Evolutionary conservation across 2,888 invertebrate species (phyloP).

Genomic region (Stictocephala bisonia): DNA sequence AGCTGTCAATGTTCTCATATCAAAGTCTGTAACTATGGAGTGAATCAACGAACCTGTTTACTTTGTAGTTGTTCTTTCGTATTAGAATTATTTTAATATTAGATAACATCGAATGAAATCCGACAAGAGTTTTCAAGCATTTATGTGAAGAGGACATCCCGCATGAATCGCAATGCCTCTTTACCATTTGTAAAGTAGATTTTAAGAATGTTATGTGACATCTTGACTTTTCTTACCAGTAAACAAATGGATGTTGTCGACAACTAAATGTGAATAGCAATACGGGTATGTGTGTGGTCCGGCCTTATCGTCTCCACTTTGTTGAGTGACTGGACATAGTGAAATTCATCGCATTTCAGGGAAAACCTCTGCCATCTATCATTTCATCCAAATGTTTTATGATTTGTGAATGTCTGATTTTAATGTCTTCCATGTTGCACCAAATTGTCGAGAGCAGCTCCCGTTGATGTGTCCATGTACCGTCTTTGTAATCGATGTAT

Average conservation of each 20-base stretch:
- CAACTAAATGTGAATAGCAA: slow-evolving; percentile 43
- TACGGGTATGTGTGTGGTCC: slow-evolving; percentile 29
- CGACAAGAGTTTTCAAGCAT: slow-evolving; percentile 13
- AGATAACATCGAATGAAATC: slow-evolving; percentile 1
- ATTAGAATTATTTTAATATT: slow-evolving; percentile 22
- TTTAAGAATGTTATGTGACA: slow-evolving; percentile 16
- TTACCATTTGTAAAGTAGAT: slow-evolving; percentile 28
- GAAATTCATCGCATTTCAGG: slow-evolving; percentile 1
- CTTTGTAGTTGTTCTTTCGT: slow-evolving; percentile 8
- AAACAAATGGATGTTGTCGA: slow-evolving; percentile 44
- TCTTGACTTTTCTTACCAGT: slow-evolving; percentile 30
- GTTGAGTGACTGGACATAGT: slow-evolving; percentile 24
- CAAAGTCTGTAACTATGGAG: neutral
- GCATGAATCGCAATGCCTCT: slow-evolving; percentile 29
- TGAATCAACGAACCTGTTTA: slow-evolving; percentile 25
- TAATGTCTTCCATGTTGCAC: slow-evolving; percentile 60
- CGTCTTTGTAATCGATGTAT: slow-evolving; percentile 46
- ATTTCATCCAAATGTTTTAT: slow-evolving; percentile 22
- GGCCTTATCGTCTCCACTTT: neutral
- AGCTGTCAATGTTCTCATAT: neutral
- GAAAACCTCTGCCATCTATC: slow-evolving; percentile 6
- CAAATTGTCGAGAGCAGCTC: slow-evolving; percentile 45
- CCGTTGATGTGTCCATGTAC: slow-evolving; percentile 41
- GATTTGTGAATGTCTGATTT: slow-evolving; percentile 48
- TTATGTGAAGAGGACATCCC: slow-evolving; percentile 7